Base-by-base conservation (phyloP, 2,888 invertebrate species). In the Eristalis intricaria region DNA sequence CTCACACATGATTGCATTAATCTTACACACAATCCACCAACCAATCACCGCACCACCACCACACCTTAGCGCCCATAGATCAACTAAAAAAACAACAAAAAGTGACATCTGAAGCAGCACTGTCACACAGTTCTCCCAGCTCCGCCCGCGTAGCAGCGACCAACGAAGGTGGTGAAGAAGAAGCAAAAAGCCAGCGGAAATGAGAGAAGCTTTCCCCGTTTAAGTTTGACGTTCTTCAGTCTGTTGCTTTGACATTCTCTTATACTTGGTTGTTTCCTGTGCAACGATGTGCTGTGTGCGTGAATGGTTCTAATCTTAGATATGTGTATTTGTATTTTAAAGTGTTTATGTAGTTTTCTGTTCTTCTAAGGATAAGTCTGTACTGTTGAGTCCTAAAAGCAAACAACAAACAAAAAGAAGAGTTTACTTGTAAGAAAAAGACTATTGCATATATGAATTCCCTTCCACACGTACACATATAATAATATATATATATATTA, bases 1-100 rank as follows among this genome's bases (percentile, higher is more conserved):
- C 91, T 73, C 90, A 91, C 73, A 93, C 94, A 89, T 94, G 93
- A 93, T 91, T 87, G 65, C 71, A 85, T 76, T 82, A 80, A 71
- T 68, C 60, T 38, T 68, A 74, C 11, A 32, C 11, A 68, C 64
- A 74, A 68, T 40, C 22, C 58, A 35, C 8, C 40, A 23, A 60
- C 60, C 70, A 60, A n/a, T 60, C 22, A 60, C 19, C 23, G 61
- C 76, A 75, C 63, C 50, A 83, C 32, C 79, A 79, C 26, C 35
- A 70, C 38, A 82, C 63, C 70, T n/a, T n/a, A n/a, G 43, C n/a
- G n/a, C 15, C 19, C 23, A 15, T 15, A 26, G 13, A 79, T 83
- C 83, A 64, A 66, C 22, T 68, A 66, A 63, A 68, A 74, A 79
- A 64, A 71, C n/a, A 68, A 66, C 56, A 68, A 74, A 38, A 60